Conservation (phyloP, 1,140 invertebrate genomes). For the Orius insidiosus region DNA sequence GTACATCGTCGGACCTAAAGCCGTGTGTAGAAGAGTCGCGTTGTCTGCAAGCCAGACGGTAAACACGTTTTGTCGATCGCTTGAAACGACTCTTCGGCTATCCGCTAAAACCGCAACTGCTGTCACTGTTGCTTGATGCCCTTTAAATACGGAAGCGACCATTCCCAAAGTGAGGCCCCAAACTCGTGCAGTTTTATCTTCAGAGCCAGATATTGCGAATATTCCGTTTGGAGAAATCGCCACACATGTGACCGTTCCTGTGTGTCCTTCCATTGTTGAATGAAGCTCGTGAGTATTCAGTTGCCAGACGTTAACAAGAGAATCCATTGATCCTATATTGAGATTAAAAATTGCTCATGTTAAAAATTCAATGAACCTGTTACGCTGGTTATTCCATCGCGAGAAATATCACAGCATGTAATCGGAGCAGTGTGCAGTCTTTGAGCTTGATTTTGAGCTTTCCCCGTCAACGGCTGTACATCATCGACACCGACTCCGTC, state of each 20-base stretch:
- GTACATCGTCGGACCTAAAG: conserved; percentile 42
- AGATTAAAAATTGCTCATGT: conserved; percentile 22
- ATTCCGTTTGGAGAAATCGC: conserved; percentile 63
- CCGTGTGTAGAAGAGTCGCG: conserved; percentile 51
- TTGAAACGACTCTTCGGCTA: conserved; percentile 53
- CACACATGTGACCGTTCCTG: conserved; percentile 55
- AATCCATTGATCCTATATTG: conserved; percentile 41
- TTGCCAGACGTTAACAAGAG: conserved; percentile 61
- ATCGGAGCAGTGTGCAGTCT: conserved; percentile 46
- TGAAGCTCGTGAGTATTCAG: conserved; percentile 57
- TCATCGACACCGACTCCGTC: conserved; percentile 33
- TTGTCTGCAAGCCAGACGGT: conserved; percentile 67
- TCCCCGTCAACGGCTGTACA: conserved; percentile 10
- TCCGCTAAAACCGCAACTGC: conserved; percentile 56
- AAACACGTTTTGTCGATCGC: conserved; percentile 48
- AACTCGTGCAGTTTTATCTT: conserved; percentile 59
- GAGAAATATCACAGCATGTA: conserved; percentile 60
- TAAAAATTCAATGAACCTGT: too few relatives aligned
- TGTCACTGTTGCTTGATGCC: conserved; percentile 54
- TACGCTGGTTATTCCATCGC: conserved; percentile 60
- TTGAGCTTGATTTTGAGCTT: conserved; percentile 18
- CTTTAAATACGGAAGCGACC: conserved; percentile 45
- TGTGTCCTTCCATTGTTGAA: conserved; percentile 54
- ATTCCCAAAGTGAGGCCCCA: conserved; percentile 56
- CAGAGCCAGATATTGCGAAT: conserved; percentile 63